phyloP scores from a whole-genome alignment of 2,888 invertebrate species.

The Drosophila anomalipes region DNA sequence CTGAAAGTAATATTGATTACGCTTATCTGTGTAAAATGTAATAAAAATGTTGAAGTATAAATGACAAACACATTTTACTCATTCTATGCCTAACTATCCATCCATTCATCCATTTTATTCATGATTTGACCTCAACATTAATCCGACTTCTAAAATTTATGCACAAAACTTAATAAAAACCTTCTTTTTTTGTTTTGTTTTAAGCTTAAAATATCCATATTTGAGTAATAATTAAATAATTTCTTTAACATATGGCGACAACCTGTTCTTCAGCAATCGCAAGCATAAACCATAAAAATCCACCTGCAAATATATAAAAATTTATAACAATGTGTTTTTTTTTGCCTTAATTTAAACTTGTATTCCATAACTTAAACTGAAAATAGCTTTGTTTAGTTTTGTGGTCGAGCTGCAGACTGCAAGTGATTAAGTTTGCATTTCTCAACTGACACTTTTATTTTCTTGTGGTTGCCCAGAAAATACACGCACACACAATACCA shows the following conservation, averaged over 20 bases:
- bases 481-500: conserved; percentile 15
- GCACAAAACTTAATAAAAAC: not conserved
- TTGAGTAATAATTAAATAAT: not conserved
- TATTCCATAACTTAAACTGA: not conserved
- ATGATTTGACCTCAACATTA: no score
- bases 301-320: not conserved
- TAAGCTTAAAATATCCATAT: not conserved
- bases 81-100: not conserved
- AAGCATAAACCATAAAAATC: not conserved
- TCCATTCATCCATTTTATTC: not conserved
- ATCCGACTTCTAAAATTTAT: not conserved
- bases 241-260: not conserved
- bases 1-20: not conserved
- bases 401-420: conserved; percentile 39
- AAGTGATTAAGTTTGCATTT: conserved; percentile 73
- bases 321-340: not conserved
- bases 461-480: conserved; percentile 53
- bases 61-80: not conserved
- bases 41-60: not conserved
- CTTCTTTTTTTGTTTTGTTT: not conserved
- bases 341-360: not conserved
- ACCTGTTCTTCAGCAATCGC: not conserved
- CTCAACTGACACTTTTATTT: conserved; percentile 69
- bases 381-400: conserved; percentile 35
- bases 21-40: not conserved